Evolutionary conservation across 2,113 vertebrate genomes (phyloP).

Genomic region (Edolisoma coerulescens): DNA sequence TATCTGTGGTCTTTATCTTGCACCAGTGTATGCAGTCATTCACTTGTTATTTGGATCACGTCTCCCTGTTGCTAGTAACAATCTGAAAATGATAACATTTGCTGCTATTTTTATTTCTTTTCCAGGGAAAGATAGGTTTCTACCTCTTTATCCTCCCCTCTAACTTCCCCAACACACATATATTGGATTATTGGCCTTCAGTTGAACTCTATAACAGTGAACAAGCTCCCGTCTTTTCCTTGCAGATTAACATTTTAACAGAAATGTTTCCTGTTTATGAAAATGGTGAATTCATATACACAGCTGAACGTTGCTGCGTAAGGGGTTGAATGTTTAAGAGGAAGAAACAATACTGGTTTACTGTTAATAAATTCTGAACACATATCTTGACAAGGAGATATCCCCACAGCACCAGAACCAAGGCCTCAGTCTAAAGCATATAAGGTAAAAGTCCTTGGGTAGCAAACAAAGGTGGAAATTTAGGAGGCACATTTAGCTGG

Average conservation of each 20-base stretch:
- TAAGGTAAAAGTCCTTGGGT: not conserved
- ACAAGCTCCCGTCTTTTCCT: not conserved
- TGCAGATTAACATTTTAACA: not conserved
- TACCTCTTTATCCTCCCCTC: not conserved
- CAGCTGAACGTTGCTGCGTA: not conserved
- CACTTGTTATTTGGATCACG: constrained; percentile 60
- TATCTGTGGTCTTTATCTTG: constrained; percentile 27
- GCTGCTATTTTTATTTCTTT: constrained; percentile 66
- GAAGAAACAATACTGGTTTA: not conserved
- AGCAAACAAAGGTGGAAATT: not conserved
- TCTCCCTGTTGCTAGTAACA: constrained; percentile 30
- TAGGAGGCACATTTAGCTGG: not conserved
- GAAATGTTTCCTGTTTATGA: constrained; percentile 8
- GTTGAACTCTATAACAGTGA: constrained; percentile 55
- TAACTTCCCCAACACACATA: not conserved
- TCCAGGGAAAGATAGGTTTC: constrained; percentile 15
- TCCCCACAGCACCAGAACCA: not conserved
- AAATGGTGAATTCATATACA: constrained; percentile 5
- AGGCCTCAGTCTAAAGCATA: not conserved
- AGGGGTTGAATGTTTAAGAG: not conserved
- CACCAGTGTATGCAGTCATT: not conserved
- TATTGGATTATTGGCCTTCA: constrained; percentile 58
- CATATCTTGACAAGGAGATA: not conserved
- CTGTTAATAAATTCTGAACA: not conserved
- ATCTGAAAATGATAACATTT: constrained; percentile 63